phyloP scores from a whole-genome alignment of 2,113 vertebrate genomes.

The Elgaria multicarinata region DNA sequence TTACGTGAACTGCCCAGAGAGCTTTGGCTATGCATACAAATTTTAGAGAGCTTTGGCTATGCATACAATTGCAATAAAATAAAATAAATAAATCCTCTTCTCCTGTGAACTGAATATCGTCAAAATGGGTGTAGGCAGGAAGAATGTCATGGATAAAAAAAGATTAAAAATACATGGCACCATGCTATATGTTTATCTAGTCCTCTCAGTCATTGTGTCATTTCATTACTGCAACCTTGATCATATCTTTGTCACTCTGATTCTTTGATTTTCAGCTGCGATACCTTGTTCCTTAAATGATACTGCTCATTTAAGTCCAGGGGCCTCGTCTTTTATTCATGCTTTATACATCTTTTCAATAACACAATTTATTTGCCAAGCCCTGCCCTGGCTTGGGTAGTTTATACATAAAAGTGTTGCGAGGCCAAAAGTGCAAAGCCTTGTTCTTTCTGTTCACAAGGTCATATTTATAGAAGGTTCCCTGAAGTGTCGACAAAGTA shows the following conservation, averaged over 20 bases:
- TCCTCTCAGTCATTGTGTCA: neutral
- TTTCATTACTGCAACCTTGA: neutral
- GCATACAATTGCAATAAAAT: no score
- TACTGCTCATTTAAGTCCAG: neutral
- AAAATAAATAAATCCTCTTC: no score
- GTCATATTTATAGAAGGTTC: slow-evolving; percentile 27
- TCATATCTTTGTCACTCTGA: neutral
- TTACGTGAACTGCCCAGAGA: no score
- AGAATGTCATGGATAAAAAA: slow-evolving; percentile 1
- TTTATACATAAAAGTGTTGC: slow-evolving; percentile 21
- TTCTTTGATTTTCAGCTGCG: slow-evolving; percentile 2
- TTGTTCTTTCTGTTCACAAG: slow-evolving; percentile 1
- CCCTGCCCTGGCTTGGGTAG: neutral
- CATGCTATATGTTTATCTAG: slow-evolving; percentile 12
- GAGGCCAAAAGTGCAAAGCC: slow-evolving; percentile 2
- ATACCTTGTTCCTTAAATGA: neutral
- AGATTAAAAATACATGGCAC: neutral
- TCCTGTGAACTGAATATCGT: neutral
- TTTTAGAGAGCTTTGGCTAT: no score
- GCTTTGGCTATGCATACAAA: no score
- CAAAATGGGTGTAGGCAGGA: neutral
- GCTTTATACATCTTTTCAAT: slow-evolving; percentile 18
- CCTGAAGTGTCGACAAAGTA: slow-evolving; percentile 11
- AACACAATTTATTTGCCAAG: neutral
- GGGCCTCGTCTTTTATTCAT: slow-evolving; percentile 24